These are phyloP conservation scores for Vidua macroura DNA, from an alignment of 2,113 vertebrate genomes.

Conservation along the genomic window DNA sequence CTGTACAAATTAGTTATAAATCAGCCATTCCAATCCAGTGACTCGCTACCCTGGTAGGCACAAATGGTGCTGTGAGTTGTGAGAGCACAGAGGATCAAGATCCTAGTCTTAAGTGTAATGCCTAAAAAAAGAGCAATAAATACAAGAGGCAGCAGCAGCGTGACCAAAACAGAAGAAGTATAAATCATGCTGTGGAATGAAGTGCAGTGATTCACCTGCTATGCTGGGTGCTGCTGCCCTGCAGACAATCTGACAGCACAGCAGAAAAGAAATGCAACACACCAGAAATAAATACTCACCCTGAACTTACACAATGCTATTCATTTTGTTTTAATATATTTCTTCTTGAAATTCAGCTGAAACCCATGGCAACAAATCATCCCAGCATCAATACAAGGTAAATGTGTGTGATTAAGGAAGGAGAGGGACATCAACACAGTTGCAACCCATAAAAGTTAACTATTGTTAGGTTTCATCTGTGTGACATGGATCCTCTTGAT, in stretches of 20 bases:
- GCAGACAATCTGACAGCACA: conserved; percentile 54
- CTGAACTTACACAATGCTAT: conserved; percentile 42
- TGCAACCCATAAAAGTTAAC: background rate
- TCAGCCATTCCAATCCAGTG: background rate
- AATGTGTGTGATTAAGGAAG: conserved; percentile 33
- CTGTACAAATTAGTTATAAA: background rate
- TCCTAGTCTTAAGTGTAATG: conserved; percentile 17
- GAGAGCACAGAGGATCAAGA: background rate
- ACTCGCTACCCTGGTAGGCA: background rate
- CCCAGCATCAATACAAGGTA: conserved; percentile 45
- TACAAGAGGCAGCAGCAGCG: conserved; percentile 31
- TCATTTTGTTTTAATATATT: conserved; percentile 54
- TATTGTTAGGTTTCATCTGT: background rate
- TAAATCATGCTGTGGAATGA: conserved; percentile 41
- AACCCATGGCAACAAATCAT: conserved; percentile 34
- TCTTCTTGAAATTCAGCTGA: conserved; percentile 59
- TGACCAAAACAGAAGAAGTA: conserved; percentile 15
- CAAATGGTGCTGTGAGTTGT: background rate
- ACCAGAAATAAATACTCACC: conserved; percentile 58
- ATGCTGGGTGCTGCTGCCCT: conserved; percentile 18
- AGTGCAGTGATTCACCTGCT: conserved; percentile 55
- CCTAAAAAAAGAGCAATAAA: conserved; percentile 29
- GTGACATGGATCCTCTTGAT: background rate
- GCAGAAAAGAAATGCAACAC: conserved; percentile 57
- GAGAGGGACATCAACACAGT: background rate